Evolutionary conservation across 2,888 invertebrate genomes (phyloP).

Genomic region (Dioctria rufipes): DNA sequence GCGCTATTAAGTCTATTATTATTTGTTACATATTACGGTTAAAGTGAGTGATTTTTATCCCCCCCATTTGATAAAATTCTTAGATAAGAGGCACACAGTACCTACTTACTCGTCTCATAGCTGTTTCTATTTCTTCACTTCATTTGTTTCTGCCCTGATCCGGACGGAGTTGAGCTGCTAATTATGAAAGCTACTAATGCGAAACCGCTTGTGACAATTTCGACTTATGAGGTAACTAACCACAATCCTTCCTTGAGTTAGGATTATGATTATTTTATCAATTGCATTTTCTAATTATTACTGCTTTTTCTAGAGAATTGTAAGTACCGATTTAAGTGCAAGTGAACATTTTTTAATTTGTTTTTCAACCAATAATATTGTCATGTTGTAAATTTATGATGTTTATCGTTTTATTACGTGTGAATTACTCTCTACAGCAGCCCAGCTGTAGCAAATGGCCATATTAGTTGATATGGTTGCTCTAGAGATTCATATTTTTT

Average conservation of each 20-base stretch:
- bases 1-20: conserved; percentile 1
- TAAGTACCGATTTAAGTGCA: neutral
- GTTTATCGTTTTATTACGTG: neutral
- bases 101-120: neutral
- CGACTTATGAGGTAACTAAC: conserved; percentile 65
- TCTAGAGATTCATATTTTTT: neutral
- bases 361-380: neutral
- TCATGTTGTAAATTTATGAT: neutral
- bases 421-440: neutral
- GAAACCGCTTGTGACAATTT: conserved; percentile 66
- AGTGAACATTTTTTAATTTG: neutral
- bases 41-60: conserved; percentile 17
- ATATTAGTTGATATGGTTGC: neutral
- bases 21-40: conserved; percentile 2
- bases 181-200: conserved; percentile 61
- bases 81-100: conserved; percentile 24
- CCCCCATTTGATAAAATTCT: conserved; percentile 34
- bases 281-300: neutral
- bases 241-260: neutral
- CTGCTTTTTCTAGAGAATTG: neutral
- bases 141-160: conserved; percentile 30
- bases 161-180: conserved; percentile 22
- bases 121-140: conserved; percentile 23
- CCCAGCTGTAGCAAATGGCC: neutral
- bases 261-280: neutral